A percentile compares a stretch with the other conserved stretches of the same genome.
phyloP scores from a whole-genome alignment of 2,113 vertebrate genomes.

The Hemibates koningsi region DNA sequence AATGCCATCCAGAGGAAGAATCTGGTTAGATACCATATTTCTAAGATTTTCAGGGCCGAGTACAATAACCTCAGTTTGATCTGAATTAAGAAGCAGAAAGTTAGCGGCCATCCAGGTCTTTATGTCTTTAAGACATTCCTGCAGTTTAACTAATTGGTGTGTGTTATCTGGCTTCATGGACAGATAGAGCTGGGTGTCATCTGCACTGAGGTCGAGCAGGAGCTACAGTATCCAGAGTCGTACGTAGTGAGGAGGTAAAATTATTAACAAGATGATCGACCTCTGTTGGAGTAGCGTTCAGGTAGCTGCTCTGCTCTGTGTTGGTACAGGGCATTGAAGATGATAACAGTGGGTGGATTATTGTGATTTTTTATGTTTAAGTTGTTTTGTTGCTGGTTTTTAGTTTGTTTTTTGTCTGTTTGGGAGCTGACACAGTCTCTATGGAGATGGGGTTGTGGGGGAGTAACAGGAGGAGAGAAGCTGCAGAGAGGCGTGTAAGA shows the following conservation, averaged over 20 bases:
- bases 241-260: accelerated
- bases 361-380: not conserved
- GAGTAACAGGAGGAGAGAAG: not conserved
- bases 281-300: not conserved
- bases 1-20: no score
- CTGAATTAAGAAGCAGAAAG: not conserved
- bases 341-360: not conserved
- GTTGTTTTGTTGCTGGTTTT: not conserved
- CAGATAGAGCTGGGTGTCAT: not conserved
- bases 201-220: not conserved
- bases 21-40: not conserved
- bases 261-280: not conserved
- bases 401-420: not conserved
- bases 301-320: not conserved
- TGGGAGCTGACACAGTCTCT: not conserved
- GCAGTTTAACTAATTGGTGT: not conserved
- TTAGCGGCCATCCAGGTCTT: accelerated
- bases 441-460: not conserved
- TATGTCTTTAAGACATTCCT: not conserved
- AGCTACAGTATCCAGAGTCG: not conserved
- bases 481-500: not conserved
- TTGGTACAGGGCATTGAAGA: not conserved
- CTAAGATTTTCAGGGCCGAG: accelerated
- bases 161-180: not conserved
- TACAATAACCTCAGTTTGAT: accelerated